Percentiles rank a stretch among this genome's conserved stretches.
These are phyloP conservation scores for Netelia virgata DNA, from an alignment of 2,888 invertebrate genomes.

Conservation along the genomic window DNA sequence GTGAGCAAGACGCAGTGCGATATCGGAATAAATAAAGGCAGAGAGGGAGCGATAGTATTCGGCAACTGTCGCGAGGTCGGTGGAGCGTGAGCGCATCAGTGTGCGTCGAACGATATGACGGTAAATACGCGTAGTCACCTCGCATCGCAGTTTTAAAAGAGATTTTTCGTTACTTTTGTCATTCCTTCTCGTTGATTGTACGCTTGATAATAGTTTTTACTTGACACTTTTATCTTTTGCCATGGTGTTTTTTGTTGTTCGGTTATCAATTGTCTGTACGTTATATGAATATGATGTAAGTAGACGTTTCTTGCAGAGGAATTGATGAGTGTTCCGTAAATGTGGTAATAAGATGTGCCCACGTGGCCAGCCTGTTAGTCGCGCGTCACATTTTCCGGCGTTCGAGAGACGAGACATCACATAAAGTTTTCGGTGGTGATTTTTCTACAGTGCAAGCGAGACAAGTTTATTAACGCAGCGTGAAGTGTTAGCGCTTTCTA, in stretches of 20 bases:
- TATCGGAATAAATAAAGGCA: background rate
- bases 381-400: background rate
- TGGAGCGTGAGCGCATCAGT: slow-evolving; percentile 19
- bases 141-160: background rate
- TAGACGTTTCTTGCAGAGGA: background rate
- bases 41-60: background rate
- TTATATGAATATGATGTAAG: background rate
- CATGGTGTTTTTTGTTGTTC: background rate
- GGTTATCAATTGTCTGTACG: background rate
- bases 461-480: background rate
- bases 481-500: slow-evolving; percentile 1
- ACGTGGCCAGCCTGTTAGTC: slow-evolving; percentile 51
- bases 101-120: slow-evolving; percentile 19
- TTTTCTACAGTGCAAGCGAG: background rate
- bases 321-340: background rate
- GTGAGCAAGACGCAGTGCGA: background rate
- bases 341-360: slow-evolving; percentile 20
- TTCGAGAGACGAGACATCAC: background rate
- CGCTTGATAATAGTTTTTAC: background rate
- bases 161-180: slow-evolving; percentile 14
- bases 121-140: slow-evolving; percentile 10
- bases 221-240: background rate
- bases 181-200: slow-evolving; percentile 8
- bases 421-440: background rate
- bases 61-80: background rate